Percentiles rank a stretch among this genome's conserved stretches.
Evolutionary conservation across 2,113 vertebrate species (phyloP).

Genomic region (Neoarius graeffei): DNA sequence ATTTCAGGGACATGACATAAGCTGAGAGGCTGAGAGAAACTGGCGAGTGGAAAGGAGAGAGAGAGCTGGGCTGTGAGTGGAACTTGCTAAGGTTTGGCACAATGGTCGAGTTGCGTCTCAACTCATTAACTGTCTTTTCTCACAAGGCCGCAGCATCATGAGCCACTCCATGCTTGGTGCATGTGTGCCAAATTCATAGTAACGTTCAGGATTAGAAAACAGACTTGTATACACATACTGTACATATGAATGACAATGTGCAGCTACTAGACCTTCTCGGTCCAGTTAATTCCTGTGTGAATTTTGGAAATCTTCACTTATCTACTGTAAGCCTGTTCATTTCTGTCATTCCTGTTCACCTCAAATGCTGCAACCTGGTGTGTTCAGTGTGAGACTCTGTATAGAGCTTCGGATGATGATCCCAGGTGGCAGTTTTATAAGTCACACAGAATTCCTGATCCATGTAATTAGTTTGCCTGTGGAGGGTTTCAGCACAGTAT

Average conservation of each 20-base stretch:
- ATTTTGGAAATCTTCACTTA: neutral
- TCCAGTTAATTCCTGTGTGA: neutral
- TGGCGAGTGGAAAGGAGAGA: neutral
- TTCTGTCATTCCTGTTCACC: neutral
- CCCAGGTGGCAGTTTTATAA: slow-evolving; percentile 40
- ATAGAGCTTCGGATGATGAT: slow-evolving; percentile 28
- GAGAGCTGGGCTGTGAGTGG: slow-evolving; percentile 9
- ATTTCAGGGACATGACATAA: slow-evolving; percentile 42
- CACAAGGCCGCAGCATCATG: slow-evolving; percentile 30
- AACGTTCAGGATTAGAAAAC: neutral
- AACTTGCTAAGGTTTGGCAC: slow-evolving; percentile 6
- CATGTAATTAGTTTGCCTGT: slow-evolving; percentile 44
- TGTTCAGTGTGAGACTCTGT: slow-evolving; percentile 6
- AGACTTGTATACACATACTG: neutral
- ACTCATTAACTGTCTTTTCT: slow-evolving; percentile 37
- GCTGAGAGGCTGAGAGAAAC: slow-evolving; percentile 34
- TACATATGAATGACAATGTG: neutral
- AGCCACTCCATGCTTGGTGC: slow-evolving; percentile 4
- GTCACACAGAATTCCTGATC: slow-evolving; percentile 42
- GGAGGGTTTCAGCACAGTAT: slow-evolving; percentile 35
- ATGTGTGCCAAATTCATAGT: slow-evolving; percentile 5
- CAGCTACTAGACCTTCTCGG: neutral
- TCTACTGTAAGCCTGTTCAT: slow-evolving; percentile 9
- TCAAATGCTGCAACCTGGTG: slow-evolving; percentile 27
- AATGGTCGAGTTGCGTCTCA: slow-evolving; percentile 33